phyloP scores from a whole-genome alignment of 2,113 vertebrate species.

The Salvelinus fontinalis region DNA sequence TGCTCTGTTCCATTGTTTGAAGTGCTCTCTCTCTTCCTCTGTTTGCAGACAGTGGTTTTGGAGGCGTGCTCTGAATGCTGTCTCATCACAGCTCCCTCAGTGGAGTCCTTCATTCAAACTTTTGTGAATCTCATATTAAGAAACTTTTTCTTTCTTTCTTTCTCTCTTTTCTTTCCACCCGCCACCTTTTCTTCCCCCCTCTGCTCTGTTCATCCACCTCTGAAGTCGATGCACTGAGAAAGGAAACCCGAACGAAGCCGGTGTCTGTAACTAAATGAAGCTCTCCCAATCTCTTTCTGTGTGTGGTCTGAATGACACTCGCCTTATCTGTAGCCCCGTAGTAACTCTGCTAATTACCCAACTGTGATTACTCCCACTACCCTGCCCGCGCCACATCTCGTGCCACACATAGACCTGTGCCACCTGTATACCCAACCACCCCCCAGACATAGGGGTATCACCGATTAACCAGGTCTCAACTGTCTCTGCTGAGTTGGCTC shows the following conservation, averaged over 20 bases:
- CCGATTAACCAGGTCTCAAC: too few relatives aligned
- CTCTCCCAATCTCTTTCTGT: neutral
- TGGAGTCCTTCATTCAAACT: conserved; percentile 13
- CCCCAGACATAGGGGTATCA: too few relatives aligned
- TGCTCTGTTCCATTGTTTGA: conserved; percentile 8
- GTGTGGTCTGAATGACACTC: neutral
- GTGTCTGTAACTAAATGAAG: neutral
- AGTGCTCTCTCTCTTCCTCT: neutral
- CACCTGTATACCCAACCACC: neutral
- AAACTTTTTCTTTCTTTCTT: neutral
- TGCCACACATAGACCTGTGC: conserved; percentile 4
- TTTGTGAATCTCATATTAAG: neutral
- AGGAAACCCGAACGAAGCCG: neutral
- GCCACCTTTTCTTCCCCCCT: neutral
- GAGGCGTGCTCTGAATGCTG: conserved; percentile 3
- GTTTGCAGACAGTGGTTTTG: neutral
- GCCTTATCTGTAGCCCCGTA: neutral
- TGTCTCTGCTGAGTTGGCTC: too few relatives aligned
- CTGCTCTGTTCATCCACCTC: neutral
- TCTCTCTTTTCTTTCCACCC: neutral
- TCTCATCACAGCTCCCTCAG: conserved; percentile 4
- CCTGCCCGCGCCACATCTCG: neutral
- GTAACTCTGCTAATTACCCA: neutral
- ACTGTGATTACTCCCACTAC: neutral
- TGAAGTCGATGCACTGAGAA: neutral